Base-by-base conservation (phyloP, 1,140 invertebrate species). In the Penaeus japonicus region DNA sequence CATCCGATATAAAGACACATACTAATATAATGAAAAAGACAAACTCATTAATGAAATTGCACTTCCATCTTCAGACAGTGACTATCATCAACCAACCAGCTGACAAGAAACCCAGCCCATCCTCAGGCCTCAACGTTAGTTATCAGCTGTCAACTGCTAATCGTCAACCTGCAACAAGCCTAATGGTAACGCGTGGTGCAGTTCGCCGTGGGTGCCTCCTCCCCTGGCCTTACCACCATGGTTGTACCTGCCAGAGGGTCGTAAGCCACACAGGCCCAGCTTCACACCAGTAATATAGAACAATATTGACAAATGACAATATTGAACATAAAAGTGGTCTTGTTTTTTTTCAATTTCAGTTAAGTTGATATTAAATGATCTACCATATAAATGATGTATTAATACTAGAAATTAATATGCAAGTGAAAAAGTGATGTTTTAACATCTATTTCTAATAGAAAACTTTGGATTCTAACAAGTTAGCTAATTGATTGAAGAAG, bases 181-280 rank as follows among this genome's bases (percentile, higher is more conserved):
- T 59, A 47, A 22, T 47, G 54, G 77, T 39, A 84, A 70, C 77
- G 87, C 87, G 90, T 89, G 90, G 88, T 90, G 87, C 87, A 85
- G 90, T 90, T 90, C 84, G 90, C 90, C 90, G 90, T 70, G 84
- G 30, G 24, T 87, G 79, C 87, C 87, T 90, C 90, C 78, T 86
- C 87, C 82, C 86, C 79, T 89, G 87, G 80, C 90, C 90, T 86
- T 82, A 90, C 90, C 90, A 90, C 90, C 90, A 90, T 86, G 90
- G 90, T 90, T 90, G 81, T 84, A 90, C 90, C 90, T 90, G 90
- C 90, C 90, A 90, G 87, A 86, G 84, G 85, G 77, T 62, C 86
- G 62, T 65, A 39, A 84, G 57, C 39, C 27, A 15, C 18, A 47
- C 70, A 35, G 24, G 24, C 32, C 32, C n/a, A 54, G 15, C 78